These are phyloP conservation scores for Hippocampus guttulatus DNA, from an alignment of 2,113 vertebrate species.

Conservation along the genomic window DNA sequence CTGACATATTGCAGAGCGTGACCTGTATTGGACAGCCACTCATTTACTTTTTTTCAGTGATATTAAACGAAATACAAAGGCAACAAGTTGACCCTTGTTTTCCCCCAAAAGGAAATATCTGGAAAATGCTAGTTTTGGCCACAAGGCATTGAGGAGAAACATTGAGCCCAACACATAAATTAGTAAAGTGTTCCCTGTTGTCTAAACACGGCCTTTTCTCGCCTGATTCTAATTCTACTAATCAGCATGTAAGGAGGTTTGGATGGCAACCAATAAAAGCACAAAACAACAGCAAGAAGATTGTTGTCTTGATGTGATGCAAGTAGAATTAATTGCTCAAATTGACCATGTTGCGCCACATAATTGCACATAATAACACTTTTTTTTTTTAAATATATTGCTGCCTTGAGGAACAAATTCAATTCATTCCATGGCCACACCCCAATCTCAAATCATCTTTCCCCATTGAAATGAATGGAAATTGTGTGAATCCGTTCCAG, in stretches of 20 bases:
- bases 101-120: not conserved
- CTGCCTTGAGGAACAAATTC: not conserved
- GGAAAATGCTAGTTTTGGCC: not conserved
- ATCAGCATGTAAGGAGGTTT: slow-evolving; percentile 33
- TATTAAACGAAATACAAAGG: too few relatives aligned
- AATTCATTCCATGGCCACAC: not conserved
- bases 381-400: not conserved
- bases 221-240: slow-evolving; percentile 34
- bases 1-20: not conserved
- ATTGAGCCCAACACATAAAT: slow-evolving; percentile 32
- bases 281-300: slow-evolving; percentile 9
- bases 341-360: not conserved
- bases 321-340: not conserved
- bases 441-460: not conserved
- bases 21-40: not conserved
- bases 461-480: not conserved
- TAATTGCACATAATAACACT: not conserved
- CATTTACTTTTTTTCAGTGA: not conserved
- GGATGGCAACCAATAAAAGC: slow-evolving; percentile 18
- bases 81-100: not conserved
- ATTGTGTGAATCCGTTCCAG: not conserved
- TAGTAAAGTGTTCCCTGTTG: slow-evolving; percentile 27
- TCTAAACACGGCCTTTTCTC: slow-evolving; percentile 34
- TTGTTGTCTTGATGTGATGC: slow-evolving; percentile 6
- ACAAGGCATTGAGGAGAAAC: not conserved